These are phyloP conservation scores for Alloplasta piceator DNA, from an alignment of 2,888 invertebrate genomes.

Conservation along the genomic window DNA sequence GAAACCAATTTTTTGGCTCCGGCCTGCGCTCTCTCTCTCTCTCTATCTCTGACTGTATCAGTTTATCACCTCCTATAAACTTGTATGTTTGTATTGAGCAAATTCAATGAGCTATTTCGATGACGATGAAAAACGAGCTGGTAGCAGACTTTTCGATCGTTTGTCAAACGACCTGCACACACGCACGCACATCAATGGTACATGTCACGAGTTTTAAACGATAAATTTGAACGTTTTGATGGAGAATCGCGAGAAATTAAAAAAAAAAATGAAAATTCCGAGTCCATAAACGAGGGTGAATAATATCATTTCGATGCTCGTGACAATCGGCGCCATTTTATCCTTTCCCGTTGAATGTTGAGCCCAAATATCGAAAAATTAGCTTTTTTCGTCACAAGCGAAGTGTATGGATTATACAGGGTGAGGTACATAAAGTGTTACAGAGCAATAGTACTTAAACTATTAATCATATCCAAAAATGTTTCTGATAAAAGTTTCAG, in stretches of 20 bases:
- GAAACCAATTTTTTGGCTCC: constrained; percentile 1
- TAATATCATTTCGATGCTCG: no score
- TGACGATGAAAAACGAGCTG: constrained; percentile 63
- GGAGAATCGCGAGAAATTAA: neutral
- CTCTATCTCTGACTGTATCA: neutral
- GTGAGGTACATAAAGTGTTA: no score
- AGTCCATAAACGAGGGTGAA: no score
- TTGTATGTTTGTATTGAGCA: constrained; percentile 43
- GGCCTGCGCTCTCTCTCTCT: neutral
- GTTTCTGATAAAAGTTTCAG: no score
- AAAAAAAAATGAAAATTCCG: neutral
- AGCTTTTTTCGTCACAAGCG: no score
- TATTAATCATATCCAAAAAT: no score
- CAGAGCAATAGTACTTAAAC: no score
- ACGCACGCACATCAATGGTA: neutral
- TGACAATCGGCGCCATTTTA: no score
- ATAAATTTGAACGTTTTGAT: constrained; percentile 47
- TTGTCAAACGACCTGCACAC: constrained; percentile 55
- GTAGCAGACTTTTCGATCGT: constrained; percentile 62
- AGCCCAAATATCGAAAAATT: no score
- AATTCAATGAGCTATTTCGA: constrained; percentile 64
- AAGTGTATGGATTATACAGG: no score
- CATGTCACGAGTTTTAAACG: constrained; percentile 32
- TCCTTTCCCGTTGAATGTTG: no score
- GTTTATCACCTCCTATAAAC: constrained; percentile 35